Evolutionary conservation across 2,113 vertebrate species (phyloP), one percentile per base, ranked within the genome.

Genomic region (Anolis carolinensis): DNA sequence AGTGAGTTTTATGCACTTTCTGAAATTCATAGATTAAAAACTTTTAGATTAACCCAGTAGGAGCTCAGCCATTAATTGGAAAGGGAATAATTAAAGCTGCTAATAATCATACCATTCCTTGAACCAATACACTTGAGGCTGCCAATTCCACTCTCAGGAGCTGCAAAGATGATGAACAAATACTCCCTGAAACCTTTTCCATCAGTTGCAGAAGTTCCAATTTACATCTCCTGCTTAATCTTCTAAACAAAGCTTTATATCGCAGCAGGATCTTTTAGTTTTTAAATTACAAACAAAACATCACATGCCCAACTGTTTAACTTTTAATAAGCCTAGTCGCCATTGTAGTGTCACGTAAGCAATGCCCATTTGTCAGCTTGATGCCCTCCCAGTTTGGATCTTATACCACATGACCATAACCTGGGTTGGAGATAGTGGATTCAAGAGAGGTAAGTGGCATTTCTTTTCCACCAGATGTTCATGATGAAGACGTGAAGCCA

Each of bases 1-100:
- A 39, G n/a, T 2, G 79, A 91, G 91, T 93, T 95, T 93, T 92
- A 93, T 93, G 86, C 77, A 80, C 90, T 94, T 92, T 90, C 75
- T 91, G 82, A 77, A 95, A 92, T 77, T 82, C 67, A 44, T 52
- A 92, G 93, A 93, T 92, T 79, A 96, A 95, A 87, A 92, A 79
- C 70, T 79, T 89, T 92, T 90, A 86, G 88, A 93, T 94, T 94
- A 95, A 93, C 89, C 91, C 93, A n/a, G 5, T 87, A 89, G 92
- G 89, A 89, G 85, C 82, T 93, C 85, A 84, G 82, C 52, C 93
- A 92, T 95, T 95, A 96, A 96, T 94, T 94, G 95, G 89, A 85
- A 83, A 75, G 77, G 87, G 94, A 94, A 94, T 90, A 93, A 93
- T 87, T 93, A 90, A 75, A 92, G 85, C 71, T 87, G 90, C 94